Percentiles rank a stretch among this genome's conserved stretches.
These are phyloP conservation scores for Halocaridina rubra DNA, from an alignment of 2,888 invertebrate species.

Conservation along the genomic window DNA sequence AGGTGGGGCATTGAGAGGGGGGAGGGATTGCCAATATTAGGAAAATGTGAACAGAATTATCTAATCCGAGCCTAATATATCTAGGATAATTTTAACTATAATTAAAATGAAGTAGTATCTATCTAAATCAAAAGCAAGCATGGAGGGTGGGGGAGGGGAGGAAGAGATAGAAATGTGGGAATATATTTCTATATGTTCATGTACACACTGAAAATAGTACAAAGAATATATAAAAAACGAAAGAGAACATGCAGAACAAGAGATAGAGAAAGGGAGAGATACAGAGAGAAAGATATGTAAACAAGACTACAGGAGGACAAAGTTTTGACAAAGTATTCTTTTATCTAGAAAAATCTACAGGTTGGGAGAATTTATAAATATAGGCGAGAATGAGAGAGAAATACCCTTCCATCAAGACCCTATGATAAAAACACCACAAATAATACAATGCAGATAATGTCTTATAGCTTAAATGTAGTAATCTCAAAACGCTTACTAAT, in stretches of 20 bases:
- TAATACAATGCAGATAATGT: conserved; percentile 39
- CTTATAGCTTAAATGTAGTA: conserved; percentile 11
- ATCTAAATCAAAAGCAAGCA: too few species aligned
- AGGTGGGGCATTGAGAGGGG: too few species aligned
- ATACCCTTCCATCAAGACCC: conserved; percentile 59
- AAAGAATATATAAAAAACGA: conserved; percentile 22
- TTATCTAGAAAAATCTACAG: conserved; percentile 14
- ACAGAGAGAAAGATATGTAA: conserved; percentile 28
- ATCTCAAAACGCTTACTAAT: too few species aligned
- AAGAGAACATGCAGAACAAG: conserved; percentile 41
- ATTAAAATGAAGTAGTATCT: too few species aligned
- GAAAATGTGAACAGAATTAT: too few species aligned
- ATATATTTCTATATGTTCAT: conserved; percentile 21
- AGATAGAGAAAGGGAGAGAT: conserved; percentile 30
- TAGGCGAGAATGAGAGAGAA: conserved; percentile 57
- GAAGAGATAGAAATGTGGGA: background rate
- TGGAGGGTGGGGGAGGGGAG: conserved; percentile 18
- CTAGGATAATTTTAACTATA: too few species aligned
- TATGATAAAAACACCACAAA: too few species aligned
- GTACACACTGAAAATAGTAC: conserved; percentile 46
- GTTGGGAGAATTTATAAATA: conserved; percentile 46
- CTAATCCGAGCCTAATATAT: too few species aligned
- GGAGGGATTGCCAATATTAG: too few species aligned
- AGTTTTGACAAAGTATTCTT: conserved; percentile 1
- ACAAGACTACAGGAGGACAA: conserved; percentile 56